Evolutionary conservation across 2,797 vertebrate species (phyloP).

Genomic region (Catostomus latipinnis): DNA sequence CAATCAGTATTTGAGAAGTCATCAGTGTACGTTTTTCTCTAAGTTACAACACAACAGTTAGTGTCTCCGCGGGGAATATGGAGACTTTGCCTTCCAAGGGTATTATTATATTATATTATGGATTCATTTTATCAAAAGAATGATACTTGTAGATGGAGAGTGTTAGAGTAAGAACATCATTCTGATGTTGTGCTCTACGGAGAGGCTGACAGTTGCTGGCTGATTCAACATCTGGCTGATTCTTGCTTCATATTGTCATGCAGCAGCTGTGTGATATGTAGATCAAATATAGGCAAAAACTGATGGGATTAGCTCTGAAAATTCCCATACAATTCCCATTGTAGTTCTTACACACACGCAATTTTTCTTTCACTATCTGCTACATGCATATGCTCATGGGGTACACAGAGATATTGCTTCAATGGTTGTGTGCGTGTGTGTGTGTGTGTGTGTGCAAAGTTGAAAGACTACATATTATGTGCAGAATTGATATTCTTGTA

Average conservation of each 20-base stretch:
- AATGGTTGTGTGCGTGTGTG: not conserved
- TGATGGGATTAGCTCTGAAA: conserved; percentile 53
- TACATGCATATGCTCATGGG: not conserved
- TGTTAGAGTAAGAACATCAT: conserved; percentile 21
- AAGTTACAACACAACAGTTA: not conserved
- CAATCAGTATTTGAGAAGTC: not conserved
- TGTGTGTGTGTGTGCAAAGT: not conserved
- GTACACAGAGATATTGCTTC: not conserved
- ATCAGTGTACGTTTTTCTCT: not conserved
- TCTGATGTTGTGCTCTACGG: not conserved
- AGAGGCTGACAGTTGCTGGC: conserved; percentile 62
- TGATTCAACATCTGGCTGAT: conserved; percentile 68
- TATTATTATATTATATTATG: not conserved
- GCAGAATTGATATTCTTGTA: not conserved
- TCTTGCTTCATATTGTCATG: conserved; percentile 69
- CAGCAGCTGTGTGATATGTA: conserved; percentile 69
- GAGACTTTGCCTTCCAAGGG: not conserved
- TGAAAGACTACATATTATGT: not conserved
- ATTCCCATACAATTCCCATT: conserved; percentile 41
- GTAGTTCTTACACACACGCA: not conserved
- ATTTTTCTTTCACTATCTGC: conserved; percentile 14
- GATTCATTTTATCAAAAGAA: not conserved
- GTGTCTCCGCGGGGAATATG: not conserved
- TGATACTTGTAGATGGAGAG: not conserved
- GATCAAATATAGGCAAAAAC: conserved; percentile 65